Conservation (phyloP, 2,888 invertebrate species). For the Athrips mouffetella region DNA sequence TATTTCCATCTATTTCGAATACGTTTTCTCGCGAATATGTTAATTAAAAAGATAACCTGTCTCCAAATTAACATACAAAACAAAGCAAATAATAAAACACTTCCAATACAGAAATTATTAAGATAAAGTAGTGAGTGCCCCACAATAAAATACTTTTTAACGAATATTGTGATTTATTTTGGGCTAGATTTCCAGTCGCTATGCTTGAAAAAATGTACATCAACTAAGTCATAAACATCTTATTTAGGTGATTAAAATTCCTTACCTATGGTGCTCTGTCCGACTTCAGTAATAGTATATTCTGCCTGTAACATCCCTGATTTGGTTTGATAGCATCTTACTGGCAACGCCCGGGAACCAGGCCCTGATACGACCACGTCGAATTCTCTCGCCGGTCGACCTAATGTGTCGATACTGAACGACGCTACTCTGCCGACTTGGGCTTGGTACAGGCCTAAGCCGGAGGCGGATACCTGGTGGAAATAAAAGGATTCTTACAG, state of each 20-base stretch:
- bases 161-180: too few relatives aligned
- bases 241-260: background rate
- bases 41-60: too few relatives aligned
- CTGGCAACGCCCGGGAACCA: conserved; percentile 88
- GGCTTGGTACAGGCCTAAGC: conserved; percentile 91
- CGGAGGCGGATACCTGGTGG: conserved; percentile 83
- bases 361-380: conserved; percentile 94
- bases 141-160: too few relatives aligned
- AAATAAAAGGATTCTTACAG: background rate
- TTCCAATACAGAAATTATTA: too few relatives aligned
- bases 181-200: too few relatives aligned
- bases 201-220: too few relatives aligned
- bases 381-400: conserved; percentile 90
- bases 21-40: too few relatives aligned
- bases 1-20: too few relatives aligned
- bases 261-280: conserved; percentile 82
- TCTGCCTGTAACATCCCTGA: conserved; percentile 97
- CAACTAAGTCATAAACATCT: background rate
- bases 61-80: too few relatives aligned
- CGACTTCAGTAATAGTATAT: conserved; percentile 89
- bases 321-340: conserved; percentile 96
- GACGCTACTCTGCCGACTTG: conserved; percentile 89
- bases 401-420: conserved; percentile 93
- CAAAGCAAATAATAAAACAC: too few relatives aligned
- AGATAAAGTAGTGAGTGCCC: too few relatives aligned